Conservation (phyloP, 2,888 invertebrate genomes). For the Parnassius smintheus region DNA sequence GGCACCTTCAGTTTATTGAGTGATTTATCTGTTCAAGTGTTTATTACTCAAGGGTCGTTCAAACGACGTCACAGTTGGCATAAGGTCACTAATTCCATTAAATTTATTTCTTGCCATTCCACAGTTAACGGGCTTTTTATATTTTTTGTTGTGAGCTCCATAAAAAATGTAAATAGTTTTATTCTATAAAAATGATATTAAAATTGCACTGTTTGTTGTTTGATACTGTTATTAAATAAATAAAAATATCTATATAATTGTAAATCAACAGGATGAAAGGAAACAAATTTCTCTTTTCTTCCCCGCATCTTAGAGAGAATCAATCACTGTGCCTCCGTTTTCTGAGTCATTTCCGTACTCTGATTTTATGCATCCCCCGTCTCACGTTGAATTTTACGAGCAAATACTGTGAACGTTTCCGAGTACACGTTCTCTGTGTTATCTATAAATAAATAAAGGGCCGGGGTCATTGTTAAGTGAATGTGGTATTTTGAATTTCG, state of each 20-base stretch:
- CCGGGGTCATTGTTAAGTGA: constrained; percentile 8
- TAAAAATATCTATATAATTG: background rate
- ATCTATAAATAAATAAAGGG: constrained; percentile 11
- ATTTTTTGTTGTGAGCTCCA: too few species aligned
- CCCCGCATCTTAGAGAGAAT: constrained; percentile 40
- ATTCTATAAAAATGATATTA: too few species aligned
- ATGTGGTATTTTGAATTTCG: background rate
- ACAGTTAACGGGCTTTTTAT: background rate
- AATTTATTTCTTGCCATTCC: constrained; percentile 15
- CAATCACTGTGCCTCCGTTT: constrained; percentile 64
- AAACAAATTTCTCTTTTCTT: constrained; percentile 5
- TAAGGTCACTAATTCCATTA: constrained; percentile 8
- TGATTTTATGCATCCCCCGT: constrained; percentile 56
- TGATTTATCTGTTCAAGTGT: constrained; percentile 45
- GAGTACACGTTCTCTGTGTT: background rate
- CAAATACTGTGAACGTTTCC: constrained; percentile 43
- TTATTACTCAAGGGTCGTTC: constrained; percentile 40
- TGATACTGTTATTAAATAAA: too few species aligned
- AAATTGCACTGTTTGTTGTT: too few species aligned
- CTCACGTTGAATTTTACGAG: constrained; percentile 52
- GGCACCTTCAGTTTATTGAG: constrained; percentile 46
- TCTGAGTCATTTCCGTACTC: constrained; percentile 65
- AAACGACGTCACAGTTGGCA: constrained; percentile 17
- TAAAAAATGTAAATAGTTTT: too few species aligned
- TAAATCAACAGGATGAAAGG: constrained; percentile 4